These are phyloP conservation scores for Acrocephalus arundinaceus DNA, from an alignment of 2,113 vertebrate genomes.

Conservation along the genomic window DNA sequence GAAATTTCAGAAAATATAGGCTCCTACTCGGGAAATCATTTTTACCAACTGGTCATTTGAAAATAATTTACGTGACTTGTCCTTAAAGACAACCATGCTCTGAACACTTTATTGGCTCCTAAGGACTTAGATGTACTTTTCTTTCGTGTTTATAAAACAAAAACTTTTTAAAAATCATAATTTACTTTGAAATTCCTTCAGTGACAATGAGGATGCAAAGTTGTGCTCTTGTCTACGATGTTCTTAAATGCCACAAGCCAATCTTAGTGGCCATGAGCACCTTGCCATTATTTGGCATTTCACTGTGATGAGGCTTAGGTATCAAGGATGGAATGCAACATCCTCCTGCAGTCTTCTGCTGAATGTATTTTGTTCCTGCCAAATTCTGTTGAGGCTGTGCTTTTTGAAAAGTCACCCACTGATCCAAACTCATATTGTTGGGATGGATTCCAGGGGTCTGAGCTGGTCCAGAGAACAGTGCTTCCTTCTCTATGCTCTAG, in stretches of 20 bases:
- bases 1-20: background rate
- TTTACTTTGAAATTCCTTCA: background rate
- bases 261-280: background rate
- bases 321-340: background rate
- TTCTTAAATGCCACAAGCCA: background rate
- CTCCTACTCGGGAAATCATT: background rate
- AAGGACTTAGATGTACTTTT: background rate
- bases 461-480: background rate
- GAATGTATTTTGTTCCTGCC: background rate
- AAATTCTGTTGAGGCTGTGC: background rate
- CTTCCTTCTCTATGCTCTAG: background rate
- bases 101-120: background rate
- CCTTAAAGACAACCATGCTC: background rate
- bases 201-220: background rate
- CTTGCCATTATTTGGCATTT: background rate
- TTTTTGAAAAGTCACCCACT: background rate
- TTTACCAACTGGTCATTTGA: background rate
- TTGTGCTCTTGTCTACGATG: fast-evolving
- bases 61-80: background rate
- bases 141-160: background rate
- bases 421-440: background rate
- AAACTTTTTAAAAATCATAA: background rate
- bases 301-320: too few relatives aligned
- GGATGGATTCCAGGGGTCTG: background rate
- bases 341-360: background rate